A percentile compares a stretch with the other conserved stretches of the same genome.
Conservation (phyloP, 2,113 vertebrate genomes). For the Bos indicus region DNA sequence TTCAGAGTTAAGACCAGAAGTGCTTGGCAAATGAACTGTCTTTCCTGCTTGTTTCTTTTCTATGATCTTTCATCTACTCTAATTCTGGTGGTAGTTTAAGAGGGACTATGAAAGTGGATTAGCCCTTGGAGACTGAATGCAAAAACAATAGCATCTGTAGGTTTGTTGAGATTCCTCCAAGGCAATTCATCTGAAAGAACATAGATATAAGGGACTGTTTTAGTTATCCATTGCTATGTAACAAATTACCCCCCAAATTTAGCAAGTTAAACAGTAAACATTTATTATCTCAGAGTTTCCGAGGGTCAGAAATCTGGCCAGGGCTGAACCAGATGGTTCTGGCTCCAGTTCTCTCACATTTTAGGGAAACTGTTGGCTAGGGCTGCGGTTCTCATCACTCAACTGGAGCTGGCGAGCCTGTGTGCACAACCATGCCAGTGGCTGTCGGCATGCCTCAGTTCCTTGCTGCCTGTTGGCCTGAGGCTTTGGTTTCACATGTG, state of each 20-base stretch:
- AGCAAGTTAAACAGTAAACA: background rate
- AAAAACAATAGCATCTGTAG: background rate
- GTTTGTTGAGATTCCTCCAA: background rate
- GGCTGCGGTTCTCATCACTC: background rate
- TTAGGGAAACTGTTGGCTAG: background rate
- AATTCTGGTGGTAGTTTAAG: background rate
- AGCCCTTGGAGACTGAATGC: background rate
- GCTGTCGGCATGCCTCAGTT: background rate
- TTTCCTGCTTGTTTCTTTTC: background rate
- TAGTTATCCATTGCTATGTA: background rate
- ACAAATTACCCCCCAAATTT: background rate
- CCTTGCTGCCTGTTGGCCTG: background rate
- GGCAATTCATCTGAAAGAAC: background rate
- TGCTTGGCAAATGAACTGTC: background rate
- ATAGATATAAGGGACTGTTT: background rate
- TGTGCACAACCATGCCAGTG: background rate
- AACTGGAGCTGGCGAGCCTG: background rate
- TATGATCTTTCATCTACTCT: background rate
- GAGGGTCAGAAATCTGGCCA: background rate
- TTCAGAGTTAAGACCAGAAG: background rate
- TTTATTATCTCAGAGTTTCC: background rate
- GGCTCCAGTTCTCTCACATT: background rate
- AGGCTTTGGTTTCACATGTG: background rate
- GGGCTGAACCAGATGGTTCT: background rate
- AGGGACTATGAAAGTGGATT: background rate